Base-by-base conservation (phyloP, 1,140 invertebrate species). In the Lamellibrachia luymesi region DNA sequence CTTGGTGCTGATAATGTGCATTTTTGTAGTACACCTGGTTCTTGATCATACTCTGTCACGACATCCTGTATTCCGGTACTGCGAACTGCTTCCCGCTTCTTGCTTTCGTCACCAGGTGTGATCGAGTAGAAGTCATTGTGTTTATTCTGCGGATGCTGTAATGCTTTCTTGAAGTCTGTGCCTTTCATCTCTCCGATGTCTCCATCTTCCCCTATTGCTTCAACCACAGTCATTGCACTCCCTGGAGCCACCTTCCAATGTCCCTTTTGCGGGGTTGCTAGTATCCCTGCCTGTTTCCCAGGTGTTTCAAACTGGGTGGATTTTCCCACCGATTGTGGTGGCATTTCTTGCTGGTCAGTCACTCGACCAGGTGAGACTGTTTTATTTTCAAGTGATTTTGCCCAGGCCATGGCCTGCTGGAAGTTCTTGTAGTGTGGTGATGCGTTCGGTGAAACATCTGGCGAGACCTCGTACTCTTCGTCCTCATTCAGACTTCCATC, bases 361-460 rank as follows among this genome's bases (percentile, higher is more conserved):
- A 80, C 64, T 80, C 64, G 64, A 80, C 64, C 64, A 2, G 64
- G 64, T 17, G 64, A 80, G 8, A 80, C 64, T 80, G 64, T 80
- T 22, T 80, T 80, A 22, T 80, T 80, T 2, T 80, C 64, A 22
- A 80, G 64, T 80, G 64, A 80, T 22, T 80, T 80, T 10, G 91
- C 91, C 91, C 91, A 91, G 10, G 49, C 51, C 51, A 91, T 50
- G 13, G 49, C 51, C 49, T 91, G 49, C 13, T 50, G 49, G 51
- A 91, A 91, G 49, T 50, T 50, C 51, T 91, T 91, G 51, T 91
- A 51, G 0, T 91, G 91, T 25, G 91, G 91, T 8, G 91, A 91
- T 13, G 51, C 7, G 17, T 91, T 91, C 13, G 91, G 91, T 4
- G 91, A 91, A 17, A 50, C 91, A n/a, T 91, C 91, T 91, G 49